phyloP scores from a whole-genome alignment of 1,140 invertebrate species.

The Caenorhabditis briggsae region DNA sequence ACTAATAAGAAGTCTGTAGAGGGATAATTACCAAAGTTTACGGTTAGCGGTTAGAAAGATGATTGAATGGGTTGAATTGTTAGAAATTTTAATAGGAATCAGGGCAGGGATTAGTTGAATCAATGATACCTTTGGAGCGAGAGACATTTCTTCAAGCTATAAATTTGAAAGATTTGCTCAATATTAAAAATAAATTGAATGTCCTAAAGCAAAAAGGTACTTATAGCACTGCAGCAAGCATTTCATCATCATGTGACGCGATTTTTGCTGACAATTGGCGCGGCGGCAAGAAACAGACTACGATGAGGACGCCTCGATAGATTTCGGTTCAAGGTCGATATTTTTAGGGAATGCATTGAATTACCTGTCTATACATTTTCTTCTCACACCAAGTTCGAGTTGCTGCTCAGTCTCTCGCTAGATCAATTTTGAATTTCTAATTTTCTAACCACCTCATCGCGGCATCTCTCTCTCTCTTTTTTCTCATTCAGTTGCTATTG shows the following conservation, averaged over 20 bases:
- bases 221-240: conserved; percentile 12
- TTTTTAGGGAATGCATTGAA: not conserved
- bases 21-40: not conserved
- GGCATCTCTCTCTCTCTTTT: not conserved
- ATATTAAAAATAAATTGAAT: not conserved
- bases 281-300: conserved; percentile 10
- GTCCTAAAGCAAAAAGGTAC: not conserved
- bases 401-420: not conserved
- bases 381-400: not conserved
- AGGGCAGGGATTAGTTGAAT: not conserved
- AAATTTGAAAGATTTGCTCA: not conserved
- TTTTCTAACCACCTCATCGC: not conserved
- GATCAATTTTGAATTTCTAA: not conserved
- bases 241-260: conserved; percentile 49
- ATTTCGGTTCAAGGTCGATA: conserved; percentile 4
- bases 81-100: not conserved
- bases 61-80: no score
- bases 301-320: not conserved
- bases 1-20: not conserved
- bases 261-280: conserved; percentile 48
- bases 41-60: no score
- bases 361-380: conserved; percentile 31
- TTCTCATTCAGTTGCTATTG: not conserved
- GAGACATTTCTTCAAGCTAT: conserved; percentile 17
- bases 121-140: conserved; percentile 17